Evolutionary conservation across 2,113 vertebrate genomes (phyloP).

Genomic region (Panurus biarmicus): DNA sequence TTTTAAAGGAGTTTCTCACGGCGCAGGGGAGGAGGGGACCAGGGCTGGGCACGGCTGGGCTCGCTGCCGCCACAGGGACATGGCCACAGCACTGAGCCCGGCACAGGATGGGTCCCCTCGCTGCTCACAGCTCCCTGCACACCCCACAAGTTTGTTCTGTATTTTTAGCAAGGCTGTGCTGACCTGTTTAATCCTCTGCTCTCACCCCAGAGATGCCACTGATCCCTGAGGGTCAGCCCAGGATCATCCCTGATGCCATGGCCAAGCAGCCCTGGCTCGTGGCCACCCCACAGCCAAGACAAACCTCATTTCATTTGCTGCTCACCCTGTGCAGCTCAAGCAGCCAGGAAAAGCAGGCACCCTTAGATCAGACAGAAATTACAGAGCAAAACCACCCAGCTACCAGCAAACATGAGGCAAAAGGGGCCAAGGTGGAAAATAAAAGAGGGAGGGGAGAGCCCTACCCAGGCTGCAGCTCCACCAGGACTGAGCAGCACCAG

Average conservation of each 20-base stretch:
- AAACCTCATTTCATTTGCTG: conserved; percentile 68
- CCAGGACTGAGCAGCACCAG: fast-evolving
- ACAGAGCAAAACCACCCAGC: background rate
- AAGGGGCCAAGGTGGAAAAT: background rate
- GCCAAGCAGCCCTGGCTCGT: background rate
- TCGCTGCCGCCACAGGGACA: too few relatives aligned
- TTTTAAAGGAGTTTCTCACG: background rate
- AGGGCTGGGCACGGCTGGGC: too few relatives aligned
- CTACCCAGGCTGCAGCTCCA: background rate
- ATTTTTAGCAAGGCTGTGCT: fast-evolving
- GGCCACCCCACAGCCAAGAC: background rate
- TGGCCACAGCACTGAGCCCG: background rate
- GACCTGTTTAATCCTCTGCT: background rate
- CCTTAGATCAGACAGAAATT: conserved; percentile 68
- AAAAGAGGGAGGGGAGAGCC: too few relatives aligned
- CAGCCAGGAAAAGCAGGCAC: conserved; percentile 46
- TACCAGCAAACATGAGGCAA: conserved; percentile 6
- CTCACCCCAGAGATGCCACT: fast-evolving
- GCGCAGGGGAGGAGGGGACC: background rate
- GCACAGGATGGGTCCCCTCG: background rate
- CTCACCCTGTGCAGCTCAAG: conserved; percentile 64
- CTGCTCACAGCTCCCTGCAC: background rate
- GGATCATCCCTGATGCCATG: fast-evolving
- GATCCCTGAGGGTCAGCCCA: background rate
- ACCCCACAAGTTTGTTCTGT: background rate